Evolutionary conservation across 2,888 invertebrate species (phyloP).

Genomic region (Callimorpha dominula): DNA sequence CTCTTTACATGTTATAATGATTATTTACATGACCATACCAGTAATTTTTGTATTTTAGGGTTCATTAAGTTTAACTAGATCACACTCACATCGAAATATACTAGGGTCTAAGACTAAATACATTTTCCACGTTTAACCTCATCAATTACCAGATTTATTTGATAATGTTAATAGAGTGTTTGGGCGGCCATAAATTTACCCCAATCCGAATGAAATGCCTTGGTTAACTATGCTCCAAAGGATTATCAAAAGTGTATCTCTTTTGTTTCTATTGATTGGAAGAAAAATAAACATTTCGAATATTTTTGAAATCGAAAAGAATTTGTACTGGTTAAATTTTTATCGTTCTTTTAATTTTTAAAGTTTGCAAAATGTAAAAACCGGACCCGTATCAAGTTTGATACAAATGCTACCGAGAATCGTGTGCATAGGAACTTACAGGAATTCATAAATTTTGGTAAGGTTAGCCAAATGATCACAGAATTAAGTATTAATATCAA

Average conservation of each 20-base stretch:
- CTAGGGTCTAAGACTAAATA: background rate
- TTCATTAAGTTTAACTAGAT: background rate
- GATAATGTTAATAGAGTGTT: background rate
- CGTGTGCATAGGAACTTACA: too few species aligned
- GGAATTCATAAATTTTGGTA: background rate
- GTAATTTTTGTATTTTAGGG: too few species aligned
- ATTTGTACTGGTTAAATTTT: too few species aligned
- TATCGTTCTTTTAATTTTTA: too few species aligned
- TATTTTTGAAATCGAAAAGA: too few species aligned
- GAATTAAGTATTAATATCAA: background rate
- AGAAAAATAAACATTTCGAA: too few species aligned
- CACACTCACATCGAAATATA: background rate
- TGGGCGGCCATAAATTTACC: background rate
- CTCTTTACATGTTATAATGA: too few species aligned
- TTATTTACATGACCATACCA: too few species aligned
- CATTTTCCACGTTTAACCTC: background rate
- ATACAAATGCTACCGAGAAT: too few species aligned
- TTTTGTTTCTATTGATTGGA: background rate
- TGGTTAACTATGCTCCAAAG: background rate
- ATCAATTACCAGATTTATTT: background rate
- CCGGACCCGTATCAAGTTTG: too few species aligned
- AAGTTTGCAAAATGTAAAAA: too few species aligned
- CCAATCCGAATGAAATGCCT: background rate
- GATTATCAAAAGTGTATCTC: background rate
- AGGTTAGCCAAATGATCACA: background rate